phyloP scores from a whole-genome alignment of 37 sponge, comb jelly and placozoan species.

The Oscarella lobularis region DNA sequence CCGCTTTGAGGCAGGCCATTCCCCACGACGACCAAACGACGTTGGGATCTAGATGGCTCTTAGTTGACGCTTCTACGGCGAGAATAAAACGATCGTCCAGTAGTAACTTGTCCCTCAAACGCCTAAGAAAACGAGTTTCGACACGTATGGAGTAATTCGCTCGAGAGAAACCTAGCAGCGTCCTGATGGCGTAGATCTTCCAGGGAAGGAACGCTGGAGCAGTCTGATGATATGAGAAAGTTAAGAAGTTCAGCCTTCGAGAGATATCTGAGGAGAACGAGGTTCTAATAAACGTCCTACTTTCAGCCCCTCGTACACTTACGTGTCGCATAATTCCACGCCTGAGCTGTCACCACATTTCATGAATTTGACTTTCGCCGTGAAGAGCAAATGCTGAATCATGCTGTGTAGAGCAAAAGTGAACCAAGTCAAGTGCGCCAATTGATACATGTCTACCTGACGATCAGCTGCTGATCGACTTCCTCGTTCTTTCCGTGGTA shows the following conservation, averaged over 20 bases:
- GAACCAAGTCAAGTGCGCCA: too few species aligned
- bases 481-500: too few species aligned
- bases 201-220: too few species aligned
- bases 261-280: too few species aligned
- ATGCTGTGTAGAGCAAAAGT: too few species aligned
- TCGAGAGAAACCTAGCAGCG: too few species aligned
- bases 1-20: constrained; percentile 64
- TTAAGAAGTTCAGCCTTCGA: too few species aligned
- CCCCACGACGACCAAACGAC: constrained; percentile 87
- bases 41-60: constrained; percentile 70
- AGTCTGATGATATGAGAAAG: too few species aligned
- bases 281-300: too few species aligned
- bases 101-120: constrained; percentile 55
- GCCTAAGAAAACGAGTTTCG: not conserved
- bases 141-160: too few species aligned
- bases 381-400: constrained; percentile 45
- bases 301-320: not conserved
- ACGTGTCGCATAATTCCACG: constrained; percentile 82
- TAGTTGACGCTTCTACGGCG: constrained; percentile 87
- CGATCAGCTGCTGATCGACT: constrained; percentile 70
- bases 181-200: too few species aligned
- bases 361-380: constrained; percentile 64
- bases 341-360: constrained; percentile 38
- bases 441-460: constrained; percentile 20
- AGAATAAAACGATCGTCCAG: constrained; percentile 62